Base-by-base conservation (phyloP, 2,888 invertebrate species). In the Rhagium mordax region DNA sequence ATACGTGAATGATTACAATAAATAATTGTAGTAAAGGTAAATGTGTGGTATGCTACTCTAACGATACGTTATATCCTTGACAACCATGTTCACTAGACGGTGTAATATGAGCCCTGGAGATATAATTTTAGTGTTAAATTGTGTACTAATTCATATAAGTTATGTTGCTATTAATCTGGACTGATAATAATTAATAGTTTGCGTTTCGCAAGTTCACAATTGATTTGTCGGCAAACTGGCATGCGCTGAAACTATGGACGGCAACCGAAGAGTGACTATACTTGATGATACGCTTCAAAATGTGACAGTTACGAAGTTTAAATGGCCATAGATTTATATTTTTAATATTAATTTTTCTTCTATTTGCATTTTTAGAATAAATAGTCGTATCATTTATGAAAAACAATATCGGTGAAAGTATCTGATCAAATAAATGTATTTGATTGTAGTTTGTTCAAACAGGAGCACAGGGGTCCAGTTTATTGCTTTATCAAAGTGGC, bases 1-100 rank as follows among this genome's bases (percentile, higher is more conserved):
- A 65, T 20, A 29, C 53, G 53, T 65, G 65, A 65, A 65, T 65
- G 65, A 51, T 27, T 41, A 41, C 41, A 53, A 65, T 53, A 65
- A 65, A 53, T 65, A 65, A 53, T 65, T n/a, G 53, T 41, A 33
- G 41, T 53, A 53, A 65, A 51, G 6, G 59, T 59, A 33, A 59
- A 59, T 53, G 61, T 69, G 61, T 60, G 60, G 51, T 60, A 51
- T 57, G 18, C 24, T 57, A 16, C 49, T 16, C 1, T 48, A 59
- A 24, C 48, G 51, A 29, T 59, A 51, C 41, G 66, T 70, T 73
- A 74, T 53, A 76, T 74, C 83, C 83, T 83, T 83, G 83, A 79
- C 83, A 83, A 65, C 81, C 68, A 78, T 83, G 81, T 68, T 76
- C 81, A 77, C 79, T 78, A 83, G 83, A 83, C 83, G 79, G 82